Conservation (phyloP, 2,113 vertebrate species). For the Camelus dromedarius region DNA sequence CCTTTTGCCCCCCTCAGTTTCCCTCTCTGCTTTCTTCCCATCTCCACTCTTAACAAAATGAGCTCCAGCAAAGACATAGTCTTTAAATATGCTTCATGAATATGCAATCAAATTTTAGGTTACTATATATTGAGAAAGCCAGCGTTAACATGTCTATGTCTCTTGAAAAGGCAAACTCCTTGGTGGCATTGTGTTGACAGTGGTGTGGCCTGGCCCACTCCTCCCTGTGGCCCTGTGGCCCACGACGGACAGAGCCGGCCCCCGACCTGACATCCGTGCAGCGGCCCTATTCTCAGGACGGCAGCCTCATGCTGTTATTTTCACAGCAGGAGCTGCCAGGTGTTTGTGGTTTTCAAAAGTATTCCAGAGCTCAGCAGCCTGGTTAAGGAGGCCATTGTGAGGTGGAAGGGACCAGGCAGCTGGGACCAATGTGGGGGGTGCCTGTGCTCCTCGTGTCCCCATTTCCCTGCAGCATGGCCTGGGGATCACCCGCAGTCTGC, state of each 20-base stretch:
- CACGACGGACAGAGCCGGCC: neutral
- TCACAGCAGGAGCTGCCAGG: neutral
- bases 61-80: neutral
- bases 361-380: neutral
- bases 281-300: neutral
- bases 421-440: neutral
- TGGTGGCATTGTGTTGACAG: neutral
- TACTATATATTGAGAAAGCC: neutral
- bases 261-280: neutral
- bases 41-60: neutral
- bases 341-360: neutral
- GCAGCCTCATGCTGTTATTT: neutral
- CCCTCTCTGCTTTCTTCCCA: neutral
- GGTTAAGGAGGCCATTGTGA: neutral
- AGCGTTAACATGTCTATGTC: neutral
- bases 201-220: neutral
- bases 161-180: constrained; percentile 13
- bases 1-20: neutral
- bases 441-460: neutral
- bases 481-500: neutral
- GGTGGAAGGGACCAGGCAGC: neutral
- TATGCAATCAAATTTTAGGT: neutral
- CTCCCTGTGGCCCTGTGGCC: neutral
- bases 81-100: neutral
- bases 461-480: rapidly evolving